Conservation (phyloP, 2,888 invertebrate species). For the Rosalia funebris region DNA sequence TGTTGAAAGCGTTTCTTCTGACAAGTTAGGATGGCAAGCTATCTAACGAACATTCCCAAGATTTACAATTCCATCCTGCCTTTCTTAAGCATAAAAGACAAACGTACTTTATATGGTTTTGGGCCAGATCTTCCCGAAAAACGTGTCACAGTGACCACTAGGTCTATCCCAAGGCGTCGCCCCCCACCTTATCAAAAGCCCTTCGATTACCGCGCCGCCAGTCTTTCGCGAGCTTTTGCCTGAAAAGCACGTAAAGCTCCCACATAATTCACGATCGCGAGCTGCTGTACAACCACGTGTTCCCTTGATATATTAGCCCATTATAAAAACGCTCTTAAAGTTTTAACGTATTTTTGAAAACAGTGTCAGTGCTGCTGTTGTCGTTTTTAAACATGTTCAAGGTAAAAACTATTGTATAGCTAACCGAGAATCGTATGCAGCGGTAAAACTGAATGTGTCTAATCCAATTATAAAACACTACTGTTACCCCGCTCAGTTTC, state of each 20-base stretch:
- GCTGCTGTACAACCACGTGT: conserved; percentile 42
- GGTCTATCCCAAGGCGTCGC: conserved; percentile 57
- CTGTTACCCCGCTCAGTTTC: background rate
- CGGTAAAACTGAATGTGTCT: background rate
- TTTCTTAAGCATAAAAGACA: conserved; percentile 9
- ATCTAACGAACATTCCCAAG: conserved; percentile 2
- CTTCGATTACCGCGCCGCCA: conserved; percentile 57
- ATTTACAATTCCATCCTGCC: conserved; percentile 5
- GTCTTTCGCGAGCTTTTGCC: conserved; percentile 57
- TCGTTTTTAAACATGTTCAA: background rate
- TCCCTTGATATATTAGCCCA: conserved; percentile 15
- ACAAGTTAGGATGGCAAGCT: background rate
- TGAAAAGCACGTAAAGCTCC: conserved; percentile 51
- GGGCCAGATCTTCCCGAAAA: conserved; percentile 41
- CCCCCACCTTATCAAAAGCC: conserved; percentile 53
- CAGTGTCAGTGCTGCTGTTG: conserved; percentile 20
- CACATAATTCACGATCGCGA: conserved; percentile 36
- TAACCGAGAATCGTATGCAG: background rate
- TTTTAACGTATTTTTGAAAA: conserved; percentile 13
- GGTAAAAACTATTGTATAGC: conserved; percentile 10
- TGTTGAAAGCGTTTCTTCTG: background rate
- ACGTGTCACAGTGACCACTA: conserved; percentile 57
- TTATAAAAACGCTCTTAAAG: conserved; percentile 7
- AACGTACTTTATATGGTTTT: conserved; percentile 21
- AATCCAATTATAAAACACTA: conserved; percentile 6